Base-by-base conservation (phyloP, 2,888 invertebrate genomes). In the Biston betularia region DNA sequence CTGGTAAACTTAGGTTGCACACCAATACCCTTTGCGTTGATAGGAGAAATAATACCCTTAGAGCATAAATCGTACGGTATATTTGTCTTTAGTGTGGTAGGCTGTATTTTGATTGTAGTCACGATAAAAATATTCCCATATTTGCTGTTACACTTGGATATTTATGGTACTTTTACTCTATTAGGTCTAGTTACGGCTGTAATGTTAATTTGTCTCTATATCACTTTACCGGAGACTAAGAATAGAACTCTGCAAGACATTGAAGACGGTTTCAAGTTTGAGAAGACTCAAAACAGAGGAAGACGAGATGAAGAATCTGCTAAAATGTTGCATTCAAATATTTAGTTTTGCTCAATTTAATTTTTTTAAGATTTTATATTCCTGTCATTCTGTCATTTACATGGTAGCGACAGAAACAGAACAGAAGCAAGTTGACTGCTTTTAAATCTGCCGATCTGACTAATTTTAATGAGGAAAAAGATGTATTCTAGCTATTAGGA, bases 161-260 rank as follows among this genome's bases (percentile, higher is more conserved):
- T 83, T 0, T 76, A 83, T 54, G 86, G 85, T 0, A 80, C 81
- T 0, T 86, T 86, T 63, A 64, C 53, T 7, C 45, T 63, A 5
- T 46, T 33, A 7, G 67, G 63, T 0, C 12, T 45, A 11, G 14
- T 63, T 9, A 93, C 95, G 24, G 82, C 92, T 0, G 68, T 95
- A 0, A 92, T 95, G 48, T 63, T 74, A 33, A 0, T 56, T 8
- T 42, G 68, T 33, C 56, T 74, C 3, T 74, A 63, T 56, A 63
- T 69, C 35, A 61, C 93, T 55, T 80, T 96, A 24, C 96, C 96
- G 0, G 96, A 96, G 82, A 96, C 96, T 0, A 95, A 95, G 69
- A 95, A 95, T 9, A 95, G 92, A 71, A 95, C 95, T 0, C 82
- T 96, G 55, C 90, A 95, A 64, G 95, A 96, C 79, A 96, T 96